Evolutionary conservation across 2,797 vertebrate species (phyloP), one percentile per base, ranked within the genome.

Genomic region (Orestias chungarensis): DNA sequence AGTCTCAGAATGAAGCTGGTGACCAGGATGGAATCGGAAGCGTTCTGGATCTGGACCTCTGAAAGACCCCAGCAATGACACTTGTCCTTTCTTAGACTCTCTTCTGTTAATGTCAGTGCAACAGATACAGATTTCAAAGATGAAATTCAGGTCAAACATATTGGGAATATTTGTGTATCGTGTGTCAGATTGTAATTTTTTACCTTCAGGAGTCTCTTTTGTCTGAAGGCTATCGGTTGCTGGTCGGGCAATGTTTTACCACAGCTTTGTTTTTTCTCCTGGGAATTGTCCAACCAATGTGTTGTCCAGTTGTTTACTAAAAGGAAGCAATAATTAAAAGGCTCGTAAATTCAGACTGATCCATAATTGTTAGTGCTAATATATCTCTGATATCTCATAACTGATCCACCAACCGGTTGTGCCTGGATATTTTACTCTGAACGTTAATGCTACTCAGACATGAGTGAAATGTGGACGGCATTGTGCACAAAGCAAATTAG

Each of bases 161-260:
- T 38, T 4, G 27, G 12, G 5, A 1, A 18, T 18, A 33, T 33
- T 31, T 20, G 40, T 4, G 18, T 55, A 44, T 44, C 27, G 25
- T 43, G 6, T n/a, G 17, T 71, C 33, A 49, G 33, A 49, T 50
- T 46, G 61, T 17, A 49, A 25, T 46, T 71, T 46, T 71, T 66
- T 23, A 92, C 90, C 83, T 85, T 67, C 52, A 71, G 64, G 46
- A 54, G 70, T 35, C 76, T 64, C 61, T 47, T 82, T 57, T 61
- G 74, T 62, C 64, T 59, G 76, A 54, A 4, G 64, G 62, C 31
- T 67, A 68, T 31, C 20, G 18, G 61, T 17, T 47, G 66, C 47
- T 72, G 74, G n/a, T 23, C 68, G 75, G 38, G 11, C 31, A 27
- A 4, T 4, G 27, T 61, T 76, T 73, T 61, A 47, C 62, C 72